Conservation (phyloP, 2,888 invertebrate genomes). For the Lamproptera curius region DNA sequence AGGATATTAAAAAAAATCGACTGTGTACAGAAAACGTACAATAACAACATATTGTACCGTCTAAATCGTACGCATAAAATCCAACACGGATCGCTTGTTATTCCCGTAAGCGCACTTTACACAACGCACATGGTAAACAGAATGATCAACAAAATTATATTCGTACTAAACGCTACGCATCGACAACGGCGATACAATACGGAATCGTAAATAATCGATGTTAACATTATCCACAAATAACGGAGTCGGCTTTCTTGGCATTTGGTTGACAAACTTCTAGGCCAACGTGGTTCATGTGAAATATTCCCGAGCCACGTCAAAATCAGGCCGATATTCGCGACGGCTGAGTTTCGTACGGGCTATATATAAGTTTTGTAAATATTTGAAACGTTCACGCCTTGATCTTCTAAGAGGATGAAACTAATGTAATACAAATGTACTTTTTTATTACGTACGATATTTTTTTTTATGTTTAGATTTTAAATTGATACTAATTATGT, state of each 20-base stretch:
- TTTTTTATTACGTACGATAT: constrained; percentile 5
- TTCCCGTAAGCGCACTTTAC: not conserved
- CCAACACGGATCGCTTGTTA: not conserved
- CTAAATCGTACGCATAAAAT: not conserved
- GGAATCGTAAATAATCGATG: constrained; percentile 8
- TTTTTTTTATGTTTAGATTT: constrained; percentile 1
- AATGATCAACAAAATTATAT: not conserved
- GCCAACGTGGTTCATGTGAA: constrained; percentile 13
- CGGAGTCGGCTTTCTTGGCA: constrained; percentile 17
- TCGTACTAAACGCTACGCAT: not conserved
- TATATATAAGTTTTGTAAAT: constrained; percentile 21
- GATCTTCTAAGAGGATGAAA: constrained; percentile 16
- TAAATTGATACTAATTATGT: too few species aligned
- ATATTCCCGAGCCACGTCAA: constrained; percentile 12
- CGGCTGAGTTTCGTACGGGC: constrained; percentile 4
- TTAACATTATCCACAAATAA: constrained; percentile 16
- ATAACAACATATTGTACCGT: not conserved
- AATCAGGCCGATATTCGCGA: constrained; percentile 15
- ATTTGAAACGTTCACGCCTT: constrained; percentile 17
- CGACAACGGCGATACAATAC: constrained; percentile 4
- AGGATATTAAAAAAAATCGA: too few species aligned
- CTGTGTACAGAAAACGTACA: too few species aligned
- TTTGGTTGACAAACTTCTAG: constrained; percentile 15
- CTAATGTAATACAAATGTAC: constrained; percentile 6
- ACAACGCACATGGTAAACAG: not conserved